A percentile compares a stretch with the other conserved stretches of the same genome.
Conservation (phyloP, 2,888 invertebrate species). For the Pachycephus smyrnensis region DNA sequence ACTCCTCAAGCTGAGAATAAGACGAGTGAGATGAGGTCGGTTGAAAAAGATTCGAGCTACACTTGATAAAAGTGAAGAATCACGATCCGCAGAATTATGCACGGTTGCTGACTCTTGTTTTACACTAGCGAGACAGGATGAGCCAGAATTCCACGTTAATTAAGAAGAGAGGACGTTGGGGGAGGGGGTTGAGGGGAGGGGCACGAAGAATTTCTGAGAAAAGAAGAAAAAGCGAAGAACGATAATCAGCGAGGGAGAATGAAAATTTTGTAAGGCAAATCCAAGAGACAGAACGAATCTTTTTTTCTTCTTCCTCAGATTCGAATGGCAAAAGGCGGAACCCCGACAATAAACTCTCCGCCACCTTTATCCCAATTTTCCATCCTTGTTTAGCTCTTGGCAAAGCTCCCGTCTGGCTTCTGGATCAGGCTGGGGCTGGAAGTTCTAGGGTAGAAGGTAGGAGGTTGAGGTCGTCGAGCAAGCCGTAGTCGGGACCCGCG, state of each 20-base stretch:
- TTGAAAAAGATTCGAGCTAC: background rate
- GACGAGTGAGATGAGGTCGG: background rate
- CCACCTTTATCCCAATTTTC: background rate
- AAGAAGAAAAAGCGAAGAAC: background rate
- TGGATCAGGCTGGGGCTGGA: constrained; percentile 42
- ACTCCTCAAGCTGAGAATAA: background rate
- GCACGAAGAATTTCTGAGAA: background rate
- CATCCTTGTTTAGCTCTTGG: background rate
- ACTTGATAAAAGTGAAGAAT: background rate
- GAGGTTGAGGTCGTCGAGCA: constrained; percentile 69
- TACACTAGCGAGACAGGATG: background rate
- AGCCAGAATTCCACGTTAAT: background rate
- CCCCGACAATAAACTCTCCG: too few relatives aligned
- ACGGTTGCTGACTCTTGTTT: background rate
- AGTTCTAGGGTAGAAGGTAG: constrained; percentile 53
- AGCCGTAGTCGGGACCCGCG: constrained; percentile 65
- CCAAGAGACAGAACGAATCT: background rate
- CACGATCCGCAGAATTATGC: background rate
- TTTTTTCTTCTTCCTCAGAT: background rate
- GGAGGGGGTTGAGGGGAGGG: too few relatives aligned
- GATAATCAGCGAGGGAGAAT: background rate
- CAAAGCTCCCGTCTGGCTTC: constrained; percentile 46
- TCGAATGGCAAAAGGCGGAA: background rate
- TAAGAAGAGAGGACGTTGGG: background rate
- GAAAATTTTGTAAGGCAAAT: background rate